A percentile compares a stretch with the other conserved stretches of the same genome.
Evolutionary conservation across 2,113 vertebrate species (phyloP).

Genomic region (Zootoca vivipara): DNA sequence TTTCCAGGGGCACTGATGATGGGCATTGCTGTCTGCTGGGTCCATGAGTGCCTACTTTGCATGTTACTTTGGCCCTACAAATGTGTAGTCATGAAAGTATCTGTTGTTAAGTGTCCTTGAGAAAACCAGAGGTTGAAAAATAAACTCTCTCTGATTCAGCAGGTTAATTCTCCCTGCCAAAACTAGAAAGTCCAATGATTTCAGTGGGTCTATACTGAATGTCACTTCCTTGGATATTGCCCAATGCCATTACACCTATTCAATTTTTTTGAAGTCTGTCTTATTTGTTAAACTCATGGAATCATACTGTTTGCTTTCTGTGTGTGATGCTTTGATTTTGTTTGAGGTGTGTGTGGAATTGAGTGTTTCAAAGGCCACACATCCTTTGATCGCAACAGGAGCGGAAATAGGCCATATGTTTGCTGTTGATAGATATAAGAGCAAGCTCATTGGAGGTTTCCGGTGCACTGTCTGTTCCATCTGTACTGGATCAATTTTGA

Average conservation of each 20-base stretch:
- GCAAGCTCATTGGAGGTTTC: too few relatives aligned
- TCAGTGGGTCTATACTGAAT: background rate
- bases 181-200: background rate
- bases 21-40: background rate
- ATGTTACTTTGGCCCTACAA: background rate
- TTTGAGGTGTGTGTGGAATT: background rate
- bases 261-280: background rate
- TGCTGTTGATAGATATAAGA: background rate
- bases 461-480: too few relatives aligned
- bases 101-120: background rate
- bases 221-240: background rate
- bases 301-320: slow-evolving; percentile 12
- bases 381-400: background rate
- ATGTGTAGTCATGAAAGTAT: background rate
- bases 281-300: slow-evolving; percentile 7
- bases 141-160: background rate
- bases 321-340: slow-evolving; percentile 15
- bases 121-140: background rate
- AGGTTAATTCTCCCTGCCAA: background rate
- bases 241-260: slow-evolving; percentile 11
- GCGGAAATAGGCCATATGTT: background rate
- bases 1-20: background rate
- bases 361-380: background rate
- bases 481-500: too few relatives aligned
- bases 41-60: background rate